Percentiles rank a stretch among this genome's conserved stretches.
Evolutionary conservation across 1,140 invertebrate species (phyloP).

Genomic region (Drosophila micromelanica): DNA sequence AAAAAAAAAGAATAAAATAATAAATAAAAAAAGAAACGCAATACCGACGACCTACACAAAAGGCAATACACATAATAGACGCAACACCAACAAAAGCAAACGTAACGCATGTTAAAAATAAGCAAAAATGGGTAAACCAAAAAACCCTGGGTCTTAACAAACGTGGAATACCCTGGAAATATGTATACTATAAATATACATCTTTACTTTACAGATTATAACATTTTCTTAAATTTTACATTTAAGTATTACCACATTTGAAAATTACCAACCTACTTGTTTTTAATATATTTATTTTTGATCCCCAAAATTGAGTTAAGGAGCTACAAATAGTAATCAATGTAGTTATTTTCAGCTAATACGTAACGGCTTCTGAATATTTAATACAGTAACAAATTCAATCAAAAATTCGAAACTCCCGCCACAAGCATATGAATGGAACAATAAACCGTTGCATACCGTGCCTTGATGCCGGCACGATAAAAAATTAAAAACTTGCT

Average conservation of each 20-base stretch:
- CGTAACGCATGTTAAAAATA: conserved; percentile 48
- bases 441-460: conserved; percentile 25
- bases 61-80: conserved; percentile 67
- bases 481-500: conserved; percentile 84
- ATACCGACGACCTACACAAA: conserved; percentile 67
- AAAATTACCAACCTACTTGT: no score
- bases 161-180: conserved; percentile 13
- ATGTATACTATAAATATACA: background rate
- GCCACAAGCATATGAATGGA: conserved; percentile 8
- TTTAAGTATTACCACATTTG: no score
- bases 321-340: no score
- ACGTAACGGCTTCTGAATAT: no score
- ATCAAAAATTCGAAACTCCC: background rate
- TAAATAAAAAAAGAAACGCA: conserved; percentile 50
- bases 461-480: conserved; percentile 43
- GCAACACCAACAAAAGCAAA: conserved; percentile 44
- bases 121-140: conserved; percentile 5
- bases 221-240: no score
- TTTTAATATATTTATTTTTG: no score
- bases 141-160: background rate
- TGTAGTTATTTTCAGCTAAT: no score
- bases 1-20: conserved; percentile 46
- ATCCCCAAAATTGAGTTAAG: no score
- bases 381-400: background rate
- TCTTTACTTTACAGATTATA: background rate